phyloP scores from a whole-genome alignment of 2,888 invertebrate genomes.

The Panopea generosa region DNA sequence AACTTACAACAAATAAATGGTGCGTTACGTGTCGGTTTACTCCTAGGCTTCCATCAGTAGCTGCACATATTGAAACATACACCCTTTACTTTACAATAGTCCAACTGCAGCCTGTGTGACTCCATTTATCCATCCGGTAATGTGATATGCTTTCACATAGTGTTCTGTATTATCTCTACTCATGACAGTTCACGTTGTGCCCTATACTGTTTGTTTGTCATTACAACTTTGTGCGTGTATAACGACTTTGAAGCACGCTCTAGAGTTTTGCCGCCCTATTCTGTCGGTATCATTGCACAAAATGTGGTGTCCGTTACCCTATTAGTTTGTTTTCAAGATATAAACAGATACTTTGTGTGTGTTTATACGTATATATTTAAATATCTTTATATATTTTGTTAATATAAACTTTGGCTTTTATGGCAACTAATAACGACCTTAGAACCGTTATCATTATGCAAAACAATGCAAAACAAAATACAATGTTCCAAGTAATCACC shows the following conservation, averaged over 20 bases:
- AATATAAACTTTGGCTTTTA: too few relatives aligned
- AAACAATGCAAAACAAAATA: too few relatives aligned
- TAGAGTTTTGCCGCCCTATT: slow-evolving; percentile 22
- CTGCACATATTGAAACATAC: too few relatives aligned
- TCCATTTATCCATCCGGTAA: slow-evolving; percentile 36
- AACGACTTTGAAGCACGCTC: slow-evolving; percentile 37
- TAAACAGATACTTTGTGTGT: too few relatives aligned
- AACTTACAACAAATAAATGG: background rate
- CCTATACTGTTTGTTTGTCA: background rate
- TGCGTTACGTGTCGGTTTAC: slow-evolving; percentile 34
- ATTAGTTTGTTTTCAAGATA: too few relatives aligned
- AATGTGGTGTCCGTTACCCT: slow-evolving; percentile 14
- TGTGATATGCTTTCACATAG: slow-evolving; percentile 53
- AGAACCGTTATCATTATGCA: too few relatives aligned
- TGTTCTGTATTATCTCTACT: slow-evolving; percentile 35
- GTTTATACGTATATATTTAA: too few relatives aligned
- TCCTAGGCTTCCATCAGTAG: slow-evolving; percentile 26
- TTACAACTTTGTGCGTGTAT: background rate
- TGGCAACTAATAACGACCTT: too few relatives aligned
- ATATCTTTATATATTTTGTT: too few relatives aligned
- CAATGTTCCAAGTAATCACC: too few relatives aligned
- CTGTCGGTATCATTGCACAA: slow-evolving; percentile 33
- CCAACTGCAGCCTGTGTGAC: too few relatives aligned
- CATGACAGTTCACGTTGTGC: slow-evolving; percentile 25
- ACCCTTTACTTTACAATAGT: too few relatives aligned